These are phyloP conservation scores for Tanytarsus gracilentus DNA, from an alignment of 2,888 invertebrate species.

Conservation along the genomic window DNA sequence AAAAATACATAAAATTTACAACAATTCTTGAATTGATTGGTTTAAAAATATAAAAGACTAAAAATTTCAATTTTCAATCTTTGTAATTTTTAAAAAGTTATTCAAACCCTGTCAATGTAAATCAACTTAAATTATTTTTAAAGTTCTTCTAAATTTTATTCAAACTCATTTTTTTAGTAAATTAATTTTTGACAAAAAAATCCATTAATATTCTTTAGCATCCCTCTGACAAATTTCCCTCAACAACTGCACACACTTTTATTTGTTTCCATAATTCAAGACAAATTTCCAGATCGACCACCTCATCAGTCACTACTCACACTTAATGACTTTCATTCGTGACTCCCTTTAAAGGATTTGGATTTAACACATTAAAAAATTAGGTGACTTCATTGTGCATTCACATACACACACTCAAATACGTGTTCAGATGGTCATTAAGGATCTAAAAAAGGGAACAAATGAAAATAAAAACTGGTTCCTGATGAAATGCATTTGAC, in stretches of 20 bases:
- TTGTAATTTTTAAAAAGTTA: too few species aligned
- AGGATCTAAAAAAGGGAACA: neutral
- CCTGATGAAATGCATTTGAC: slow-evolving; percentile 23
- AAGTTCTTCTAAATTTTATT: too few species aligned
- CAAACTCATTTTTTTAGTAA: too few species aligned
- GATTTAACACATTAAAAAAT: slow-evolving; percentile 9
- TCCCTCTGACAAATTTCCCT: too few species aligned
- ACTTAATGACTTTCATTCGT: slow-evolving; percentile 26
- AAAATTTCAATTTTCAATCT: too few species aligned
- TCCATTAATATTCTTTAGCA: too few species aligned
- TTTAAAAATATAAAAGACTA: too few species aligned
- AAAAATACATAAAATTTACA: too few species aligned
- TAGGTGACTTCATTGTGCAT: neutral
- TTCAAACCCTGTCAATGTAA: too few species aligned
- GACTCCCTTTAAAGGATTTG: slow-evolving; percentile 25
- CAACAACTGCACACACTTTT: neutral
- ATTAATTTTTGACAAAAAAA: too few species aligned
- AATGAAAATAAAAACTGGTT: slow-evolving; percentile 9
- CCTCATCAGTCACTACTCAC: neutral
- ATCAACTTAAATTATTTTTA: too few species aligned
- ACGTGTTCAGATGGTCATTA: neutral
- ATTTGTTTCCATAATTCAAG: neutral
- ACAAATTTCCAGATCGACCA: neutral
- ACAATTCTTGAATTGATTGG: too few species aligned
- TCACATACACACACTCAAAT: neutral